These are phyloP conservation scores for Epistrophe eligans DNA, from an alignment of 2,888 invertebrate genomes.

Conservation along the genomic window DNA sequence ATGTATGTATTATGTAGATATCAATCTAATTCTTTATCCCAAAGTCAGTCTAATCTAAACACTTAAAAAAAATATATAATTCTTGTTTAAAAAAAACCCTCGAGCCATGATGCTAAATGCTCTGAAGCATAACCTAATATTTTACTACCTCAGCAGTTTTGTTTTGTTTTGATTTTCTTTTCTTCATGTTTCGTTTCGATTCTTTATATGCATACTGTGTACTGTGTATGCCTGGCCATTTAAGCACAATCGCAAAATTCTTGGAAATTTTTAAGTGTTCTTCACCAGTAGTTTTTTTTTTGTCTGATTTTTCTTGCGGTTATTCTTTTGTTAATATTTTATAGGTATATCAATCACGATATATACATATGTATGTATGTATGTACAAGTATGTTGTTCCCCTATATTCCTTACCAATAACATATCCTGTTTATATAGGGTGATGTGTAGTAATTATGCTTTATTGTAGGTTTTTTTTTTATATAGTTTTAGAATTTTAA, in stretches of 20 bases:
- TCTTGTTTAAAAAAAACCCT: neutral
- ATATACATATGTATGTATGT: too few species aligned
- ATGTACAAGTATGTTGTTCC: constrained; percentile 24
- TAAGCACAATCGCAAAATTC: constrained; percentile 34
- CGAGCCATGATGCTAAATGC: constrained; percentile 31
- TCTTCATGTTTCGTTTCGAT: constrained; percentile 4
- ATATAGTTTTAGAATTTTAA: too few species aligned
- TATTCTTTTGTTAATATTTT: constrained; percentile 32
- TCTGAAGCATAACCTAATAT: neutral
- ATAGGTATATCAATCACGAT: constrained; percentile 21
- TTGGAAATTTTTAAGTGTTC: constrained; percentile 43
- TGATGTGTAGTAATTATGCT: neutral
- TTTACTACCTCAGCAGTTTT: neutral
- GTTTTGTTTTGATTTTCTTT: neutral
- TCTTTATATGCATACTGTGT: constrained; percentile 5
- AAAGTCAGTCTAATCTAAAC: too few species aligned
- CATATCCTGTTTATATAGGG: constrained; percentile 30
- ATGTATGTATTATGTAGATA: too few species aligned
- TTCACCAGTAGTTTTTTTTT: constrained; percentile 16
- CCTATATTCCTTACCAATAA: constrained; percentile 25
- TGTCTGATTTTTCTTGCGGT: constrained; percentile 29
- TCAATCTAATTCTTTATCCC: too few species aligned
- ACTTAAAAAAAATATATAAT: too few species aligned
- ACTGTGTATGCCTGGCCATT: neutral
- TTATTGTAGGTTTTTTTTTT: too few species aligned